Conservation (phyloP, 2,888 invertebrate species). For the Pachliopta kotzebuea region DNA sequence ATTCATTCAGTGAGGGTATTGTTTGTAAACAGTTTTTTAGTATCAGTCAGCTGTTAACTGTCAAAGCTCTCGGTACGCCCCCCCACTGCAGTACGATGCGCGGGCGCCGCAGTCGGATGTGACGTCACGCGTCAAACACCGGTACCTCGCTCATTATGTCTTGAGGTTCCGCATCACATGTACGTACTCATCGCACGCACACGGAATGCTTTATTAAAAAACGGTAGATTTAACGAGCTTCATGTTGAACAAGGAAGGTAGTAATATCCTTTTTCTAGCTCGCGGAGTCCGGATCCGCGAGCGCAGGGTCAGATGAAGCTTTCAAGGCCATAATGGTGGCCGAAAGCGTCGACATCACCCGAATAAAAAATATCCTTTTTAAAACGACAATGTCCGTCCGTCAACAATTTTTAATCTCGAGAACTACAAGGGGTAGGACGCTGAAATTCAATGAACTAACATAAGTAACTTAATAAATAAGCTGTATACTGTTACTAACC, state of each 20-base stretch:
- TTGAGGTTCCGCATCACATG: conserved; percentile 38
- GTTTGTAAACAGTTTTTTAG: conserved; percentile 40
- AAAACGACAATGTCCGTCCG: too few relatives aligned
- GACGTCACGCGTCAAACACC: conserved; percentile 49
- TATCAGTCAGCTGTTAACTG: conserved; percentile 40
- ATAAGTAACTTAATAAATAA: too few relatives aligned
- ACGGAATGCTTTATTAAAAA: conserved; percentile 20
- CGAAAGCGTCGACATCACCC: too few relatives aligned
- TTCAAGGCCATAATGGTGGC: too few relatives aligned
- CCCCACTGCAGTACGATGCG: conserved; percentile 38
- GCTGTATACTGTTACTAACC: too few relatives aligned
- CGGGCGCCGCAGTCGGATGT: conserved; percentile 49
- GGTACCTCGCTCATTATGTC: conserved; percentile 46
- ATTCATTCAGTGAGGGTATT: conserved; percentile 28
- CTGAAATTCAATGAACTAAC: too few relatives aligned
- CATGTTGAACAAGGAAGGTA: conserved; percentile 13
- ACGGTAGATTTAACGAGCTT: conserved; percentile 16
- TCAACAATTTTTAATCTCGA: too few relatives aligned
- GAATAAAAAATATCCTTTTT: too few relatives aligned
- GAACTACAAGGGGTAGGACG: too few relatives aligned
- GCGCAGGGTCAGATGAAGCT: too few relatives aligned
- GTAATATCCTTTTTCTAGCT: too few relatives aligned
- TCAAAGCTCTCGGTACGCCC: conserved; percentile 40
- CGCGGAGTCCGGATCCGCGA: too few relatives aligned
- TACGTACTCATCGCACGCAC: conserved; percentile 37